These are phyloP conservation scores for Rhodinocichla rosea DNA, from an alignment of 2,113 vertebrate genomes.

Conservation along the genomic window DNA sequence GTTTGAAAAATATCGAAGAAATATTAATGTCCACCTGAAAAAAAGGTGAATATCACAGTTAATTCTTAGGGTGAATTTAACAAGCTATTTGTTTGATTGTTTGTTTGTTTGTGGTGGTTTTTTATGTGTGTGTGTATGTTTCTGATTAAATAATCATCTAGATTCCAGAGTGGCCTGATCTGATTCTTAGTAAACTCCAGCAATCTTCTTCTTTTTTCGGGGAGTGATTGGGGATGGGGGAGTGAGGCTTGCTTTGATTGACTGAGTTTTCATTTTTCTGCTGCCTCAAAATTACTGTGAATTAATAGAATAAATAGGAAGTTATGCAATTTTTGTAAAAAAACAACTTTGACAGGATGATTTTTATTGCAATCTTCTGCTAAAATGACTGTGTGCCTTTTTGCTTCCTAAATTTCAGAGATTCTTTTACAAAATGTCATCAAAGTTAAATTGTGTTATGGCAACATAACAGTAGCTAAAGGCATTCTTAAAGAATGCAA, in stretches of 20 bases:
- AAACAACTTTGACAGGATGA: not conserved
- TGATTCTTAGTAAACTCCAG: not conserved
- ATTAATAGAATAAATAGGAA: not conserved
- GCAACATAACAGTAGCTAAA: not conserved
- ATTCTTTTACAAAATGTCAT: not conserved
- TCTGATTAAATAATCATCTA: not conserved
- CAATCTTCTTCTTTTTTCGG: not conserved
- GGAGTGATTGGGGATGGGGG: accelerated
- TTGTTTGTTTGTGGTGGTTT: not conserved
- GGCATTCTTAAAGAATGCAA: not conserved
- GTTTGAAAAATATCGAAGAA: not conserved
- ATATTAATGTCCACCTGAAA: not conserved
- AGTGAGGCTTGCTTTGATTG: not conserved
- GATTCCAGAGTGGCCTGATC: not conserved
- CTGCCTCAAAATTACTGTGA: not conserved
- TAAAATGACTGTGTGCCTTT: not conserved
- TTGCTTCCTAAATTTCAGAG: not conserved
- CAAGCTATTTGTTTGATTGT: not conserved
- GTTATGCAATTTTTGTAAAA: not conserved
- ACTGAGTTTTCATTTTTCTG: not conserved
- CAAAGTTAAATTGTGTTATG: not conserved
- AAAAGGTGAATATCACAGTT: not conserved
- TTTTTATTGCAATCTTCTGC: not conserved
- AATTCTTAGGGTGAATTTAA: not conserved
- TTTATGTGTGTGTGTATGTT: not conserved